A percentile compares a stretch with the other conserved stretches of the same genome.
phyloP scores from a whole-genome alignment of 92 coral and sea anemone species.

The Porites evermanni region DNA sequence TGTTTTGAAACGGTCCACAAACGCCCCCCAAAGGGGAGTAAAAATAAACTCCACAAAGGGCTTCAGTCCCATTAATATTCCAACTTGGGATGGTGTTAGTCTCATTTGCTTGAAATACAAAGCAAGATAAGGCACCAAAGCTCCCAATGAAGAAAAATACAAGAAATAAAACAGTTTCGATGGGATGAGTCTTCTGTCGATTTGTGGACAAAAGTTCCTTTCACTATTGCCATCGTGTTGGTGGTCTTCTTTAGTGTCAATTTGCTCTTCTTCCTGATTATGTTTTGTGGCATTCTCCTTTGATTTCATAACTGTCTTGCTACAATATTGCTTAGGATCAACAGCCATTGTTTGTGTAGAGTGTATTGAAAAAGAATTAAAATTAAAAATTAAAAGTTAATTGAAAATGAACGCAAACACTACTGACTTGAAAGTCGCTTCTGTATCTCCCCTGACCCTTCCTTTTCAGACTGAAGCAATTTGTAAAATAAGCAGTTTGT shows the following conservation, averaged over 20 bases:
- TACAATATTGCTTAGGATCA: neutral
- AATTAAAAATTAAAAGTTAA: neutral
- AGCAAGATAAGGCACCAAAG: constrained; percentile 62
- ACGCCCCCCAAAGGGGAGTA: constrained; percentile 62
- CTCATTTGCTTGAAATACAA: constrained; percentile 65
- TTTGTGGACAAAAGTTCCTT: constrained; percentile 6
- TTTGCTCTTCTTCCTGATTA: constrained; percentile 1
- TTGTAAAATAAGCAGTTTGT: neutral
- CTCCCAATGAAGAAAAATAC: constrained; percentile 69
- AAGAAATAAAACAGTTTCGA: constrained; percentile 64
- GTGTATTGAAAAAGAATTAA: neutral
- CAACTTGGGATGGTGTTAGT: constrained; percentile 64
- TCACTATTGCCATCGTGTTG: neutral
- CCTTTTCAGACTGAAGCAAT: neutral
- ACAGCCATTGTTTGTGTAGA: constrained; percentile 8
- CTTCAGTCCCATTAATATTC: constrained; percentile 63
- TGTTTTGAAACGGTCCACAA: constrained; percentile 52
- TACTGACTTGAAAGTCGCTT: constrained; percentile 15
- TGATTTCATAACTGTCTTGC: constrained; percentile 2
- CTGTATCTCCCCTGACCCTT: neutral
- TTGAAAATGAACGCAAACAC: neutral
- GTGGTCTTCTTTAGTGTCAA: neutral
- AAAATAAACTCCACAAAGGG: constrained; percentile 64
- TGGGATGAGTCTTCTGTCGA: constrained; percentile 55
- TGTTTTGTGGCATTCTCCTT: neutral